Conservation (phyloP, 2,113 vertebrate genomes). For the Pachyramphus minor region DNA sequence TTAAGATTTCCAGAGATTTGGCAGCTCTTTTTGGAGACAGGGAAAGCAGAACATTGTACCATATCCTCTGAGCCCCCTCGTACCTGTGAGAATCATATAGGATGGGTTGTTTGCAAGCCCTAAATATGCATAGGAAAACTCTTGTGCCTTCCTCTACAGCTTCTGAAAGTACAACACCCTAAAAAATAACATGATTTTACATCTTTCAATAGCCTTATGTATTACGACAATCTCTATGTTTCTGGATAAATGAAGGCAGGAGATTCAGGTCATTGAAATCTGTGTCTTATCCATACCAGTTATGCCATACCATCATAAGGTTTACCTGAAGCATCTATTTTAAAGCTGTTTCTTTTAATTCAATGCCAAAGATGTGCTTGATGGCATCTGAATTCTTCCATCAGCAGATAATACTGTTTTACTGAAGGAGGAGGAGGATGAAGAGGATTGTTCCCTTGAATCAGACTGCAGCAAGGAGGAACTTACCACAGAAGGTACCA, state of each 20-base stretch:
- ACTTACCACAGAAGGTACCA: neutral
- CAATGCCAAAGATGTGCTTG: neutral
- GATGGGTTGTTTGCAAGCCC: neutral
- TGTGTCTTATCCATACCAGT: neutral
- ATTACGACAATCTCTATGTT: neutral
- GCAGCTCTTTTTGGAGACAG: neutral
- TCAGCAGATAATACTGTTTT: neutral
- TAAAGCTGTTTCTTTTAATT: neutral
- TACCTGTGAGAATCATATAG: neutral
- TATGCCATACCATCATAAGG: neutral
- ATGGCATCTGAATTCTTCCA: neutral
- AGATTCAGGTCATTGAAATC: neutral
- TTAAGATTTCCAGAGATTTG: neutral
- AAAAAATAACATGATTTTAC: neutral
- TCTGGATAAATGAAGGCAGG: neutral
- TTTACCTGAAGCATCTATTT: neutral
- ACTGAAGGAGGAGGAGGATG: fast-evolving
- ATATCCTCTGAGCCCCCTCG: neutral
- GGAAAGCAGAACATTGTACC: neutral
- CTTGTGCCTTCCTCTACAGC: neutral
- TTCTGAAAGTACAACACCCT: neutral
- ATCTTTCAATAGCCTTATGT: neutral
- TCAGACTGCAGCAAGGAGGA: neutral
- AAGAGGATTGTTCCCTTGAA: neutral
- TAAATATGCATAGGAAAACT: neutral